phyloP scores from a whole-genome alignment of 2,797 vertebrate genomes.

The Helicolenus hilgendorfi region DNA sequence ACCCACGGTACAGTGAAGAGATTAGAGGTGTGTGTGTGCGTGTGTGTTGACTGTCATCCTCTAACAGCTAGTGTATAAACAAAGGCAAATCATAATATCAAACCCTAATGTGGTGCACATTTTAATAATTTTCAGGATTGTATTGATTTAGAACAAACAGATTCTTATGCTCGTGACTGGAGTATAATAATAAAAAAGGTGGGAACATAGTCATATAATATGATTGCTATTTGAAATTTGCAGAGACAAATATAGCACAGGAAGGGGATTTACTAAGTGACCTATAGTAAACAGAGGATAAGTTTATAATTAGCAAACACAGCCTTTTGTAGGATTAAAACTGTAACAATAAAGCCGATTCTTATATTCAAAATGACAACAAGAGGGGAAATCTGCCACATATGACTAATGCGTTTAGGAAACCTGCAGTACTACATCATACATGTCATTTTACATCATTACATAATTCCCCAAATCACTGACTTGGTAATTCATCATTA shows the following conservation, averaged over 20 bases:
- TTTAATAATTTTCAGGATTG: slow-evolving; percentile 11
- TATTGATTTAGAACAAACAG: slow-evolving; percentile 8
- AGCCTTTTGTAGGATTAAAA: slow-evolving; percentile 37
- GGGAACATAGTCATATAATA: not conserved
- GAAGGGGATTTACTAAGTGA: slow-evolving; percentile 10
- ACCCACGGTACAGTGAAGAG: slow-evolving; percentile 77
- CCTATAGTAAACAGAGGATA: slow-evolving; percentile 27
- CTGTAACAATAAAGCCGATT: slow-evolving; percentile 26
- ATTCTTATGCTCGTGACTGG: not conserved
- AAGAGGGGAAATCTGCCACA: not conserved
- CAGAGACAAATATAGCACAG: not conserved
- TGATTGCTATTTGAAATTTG: slow-evolving; percentile 20
- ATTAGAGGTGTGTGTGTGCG: slow-evolving; percentile 68
- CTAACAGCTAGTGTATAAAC: slow-evolving; percentile 65
- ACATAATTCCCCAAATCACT: not conserved
- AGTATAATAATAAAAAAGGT: not conserved
- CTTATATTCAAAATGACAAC: not conserved
- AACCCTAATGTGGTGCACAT: slow-evolving; percentile 27
- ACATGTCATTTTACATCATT: slow-evolving; percentile 17
- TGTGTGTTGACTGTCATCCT: slow-evolving; percentile 60
- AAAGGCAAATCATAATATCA: slow-evolving; percentile 66
- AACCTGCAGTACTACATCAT: slow-evolving; percentile 1
- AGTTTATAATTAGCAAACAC: slow-evolving; percentile 29
- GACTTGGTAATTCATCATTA: not conserved
- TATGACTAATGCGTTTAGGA: not conserved